Evolutionary conservation across 2,888 invertebrate genomes (phyloP), one percentile per base, ranked within the genome.

Genomic region (Catocala fraxini): DNA sequence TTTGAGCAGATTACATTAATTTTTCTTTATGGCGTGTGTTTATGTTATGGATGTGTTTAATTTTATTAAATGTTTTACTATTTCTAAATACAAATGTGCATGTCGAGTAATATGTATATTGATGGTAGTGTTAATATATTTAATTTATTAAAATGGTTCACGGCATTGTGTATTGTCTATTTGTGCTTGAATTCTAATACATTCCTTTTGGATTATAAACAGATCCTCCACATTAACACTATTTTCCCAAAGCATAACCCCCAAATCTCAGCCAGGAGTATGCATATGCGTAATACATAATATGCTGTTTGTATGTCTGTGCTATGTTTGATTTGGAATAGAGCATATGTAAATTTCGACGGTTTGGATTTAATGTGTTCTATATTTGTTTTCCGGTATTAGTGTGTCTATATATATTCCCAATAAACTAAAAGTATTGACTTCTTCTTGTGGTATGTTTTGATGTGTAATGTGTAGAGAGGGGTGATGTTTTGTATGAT

Each of bases 211-310:
- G 25, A 25, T 25, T 25, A 25, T 25, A 25, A 25, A 25, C 25
- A 25, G 25, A 25, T 25, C 25, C 25, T 25, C 25, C 25, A 25
- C 25, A 25, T 25, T 25, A 10, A 49, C 49, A 35, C 49, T 49
- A n/a, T 49, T 49, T 33, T 39, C 49, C n/a, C 49, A 49, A 1
- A 49, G 49, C 35, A 49, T 49, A 4, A 49, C 35, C 12, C 12
- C 39, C 49, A 35, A 39, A 49, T 35, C 49, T 9, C n/a, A 49
- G 35, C 49, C 49, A 49, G n/a, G 49, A 49, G 49, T 49, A 49
- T 11, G 49, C 35, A 35, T 49, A 49, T 5, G 49, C 49, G 6
- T 49, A 49, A 12, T 49, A 49, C 4, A 35, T 12, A 41, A 0
- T 1, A 15, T 10, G 41, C 41, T 5, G 41, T 41, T 41, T 41